These are phyloP conservation scores for Psittacus erithacus DNA, from an alignment of 2,113 vertebrate genomes.

Conservation along the genomic window DNA sequence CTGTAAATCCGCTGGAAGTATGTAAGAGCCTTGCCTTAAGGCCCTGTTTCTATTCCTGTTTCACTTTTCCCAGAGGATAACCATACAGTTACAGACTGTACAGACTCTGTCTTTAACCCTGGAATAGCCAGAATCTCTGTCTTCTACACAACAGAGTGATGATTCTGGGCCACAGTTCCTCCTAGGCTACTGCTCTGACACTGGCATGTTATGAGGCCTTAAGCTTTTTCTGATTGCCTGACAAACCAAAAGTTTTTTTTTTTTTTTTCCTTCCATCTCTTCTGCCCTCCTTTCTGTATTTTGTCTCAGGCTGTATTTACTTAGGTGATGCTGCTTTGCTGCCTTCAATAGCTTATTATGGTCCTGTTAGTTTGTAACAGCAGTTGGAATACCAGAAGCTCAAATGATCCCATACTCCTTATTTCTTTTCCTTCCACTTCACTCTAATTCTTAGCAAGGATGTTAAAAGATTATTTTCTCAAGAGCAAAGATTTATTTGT, in stretches of 20 bases:
- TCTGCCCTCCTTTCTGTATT: not conserved
- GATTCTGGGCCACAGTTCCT: not conserved
- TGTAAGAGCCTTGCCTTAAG: constrained; percentile 12
- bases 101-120: not conserved
- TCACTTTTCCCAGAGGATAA: constrained; percentile 13
- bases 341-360: not conserved
- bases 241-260: not conserved
- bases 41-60: constrained; percentile 32
- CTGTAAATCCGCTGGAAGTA: not conserved
- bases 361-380: not conserved
- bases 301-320: not conserved
- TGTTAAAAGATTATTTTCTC: not conserved
- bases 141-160: not conserved
- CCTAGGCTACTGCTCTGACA: not conserved
- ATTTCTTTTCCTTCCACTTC: not conserved
- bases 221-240: not conserved
- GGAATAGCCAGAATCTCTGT: not conserved
- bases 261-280: not conserved
- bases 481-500: not conserved
- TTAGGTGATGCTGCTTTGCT: not conserved
- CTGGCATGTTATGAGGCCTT: not conserved
- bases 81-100: not conserved
- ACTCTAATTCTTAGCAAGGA: not conserved
- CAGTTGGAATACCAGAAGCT: not conserved
- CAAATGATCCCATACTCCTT: not conserved